Base-by-base conservation (phyloP, 1,140 invertebrate species). In the Drosophila lini region DNA sequence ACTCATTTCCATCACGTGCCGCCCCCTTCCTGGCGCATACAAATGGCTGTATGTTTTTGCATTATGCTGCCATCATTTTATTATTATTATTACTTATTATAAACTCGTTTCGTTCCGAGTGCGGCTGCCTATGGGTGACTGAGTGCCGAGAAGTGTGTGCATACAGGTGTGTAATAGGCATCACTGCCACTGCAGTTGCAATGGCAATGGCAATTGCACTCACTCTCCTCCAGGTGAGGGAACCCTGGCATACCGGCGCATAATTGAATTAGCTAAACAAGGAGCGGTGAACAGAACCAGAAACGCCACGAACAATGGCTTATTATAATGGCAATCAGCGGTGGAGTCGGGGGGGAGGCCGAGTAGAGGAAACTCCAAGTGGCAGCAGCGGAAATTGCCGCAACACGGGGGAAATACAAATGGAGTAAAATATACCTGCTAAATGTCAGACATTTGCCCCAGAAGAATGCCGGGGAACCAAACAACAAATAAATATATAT, bases 181-280 rank as follows among this genome's bases (percentile, higher is more conserved):
- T 67, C 47, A 48, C 56, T 77, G 63, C 19, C 64, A 45, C 47
- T 69, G 73, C n/a, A 48, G 41, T 36, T 73, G 75, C 81, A 78
- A 61, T 55, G 59, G 55, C 56, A 67, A 19, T 19, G 16, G 48
- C 48, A 50, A 50, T 34, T 52, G 50, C 50, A 53, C 50, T 53
- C 11, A n/a, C n/a, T n/a, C n/a, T n/a, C n/a, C 45, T 56, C 32
- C 52, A 41, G 42, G 11, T 47, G 50, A 22, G 42, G 42, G n/a
- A 67, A 13, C 19, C 57, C 53, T 40, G 15, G 36, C 58, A 64
- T 62, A 61, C 70, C 70, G 58, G 36, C 62, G 70, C 75, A 73
- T 84, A 86, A 86, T 86, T 88, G 84, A 86, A 86, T 86, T 88
- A 88, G 83, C 76, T 48, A 76, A 88, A 77, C 83, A 83, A 69